Evolutionary conservation across 2,113 vertebrate species (phyloP).

Genomic region (Serinus canaria): DNA sequence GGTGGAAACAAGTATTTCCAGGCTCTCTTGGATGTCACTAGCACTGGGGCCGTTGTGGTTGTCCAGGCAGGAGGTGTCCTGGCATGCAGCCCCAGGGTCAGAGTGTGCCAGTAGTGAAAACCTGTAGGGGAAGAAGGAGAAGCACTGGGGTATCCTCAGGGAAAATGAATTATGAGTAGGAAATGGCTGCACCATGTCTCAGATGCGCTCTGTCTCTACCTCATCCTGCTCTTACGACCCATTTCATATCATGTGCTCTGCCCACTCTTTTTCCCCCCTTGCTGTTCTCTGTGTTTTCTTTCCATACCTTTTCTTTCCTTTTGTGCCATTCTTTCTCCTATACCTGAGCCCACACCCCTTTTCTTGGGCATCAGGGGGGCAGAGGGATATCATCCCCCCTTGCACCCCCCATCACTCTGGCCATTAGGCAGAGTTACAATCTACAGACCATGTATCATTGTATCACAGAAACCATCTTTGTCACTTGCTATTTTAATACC

Average conservation of each 20-base stretch:
- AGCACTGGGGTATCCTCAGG: background rate
- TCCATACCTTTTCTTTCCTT: background rate
- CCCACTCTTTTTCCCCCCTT: fast-evolving
- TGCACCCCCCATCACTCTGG: background rate
- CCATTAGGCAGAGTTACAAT: background rate
- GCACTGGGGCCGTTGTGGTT: background rate
- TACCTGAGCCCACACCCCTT: background rate
- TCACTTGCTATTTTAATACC: background rate
- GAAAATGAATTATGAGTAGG: background rate
- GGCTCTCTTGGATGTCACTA: background rate
- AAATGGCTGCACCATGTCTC: background rate
- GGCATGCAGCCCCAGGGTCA: background rate
- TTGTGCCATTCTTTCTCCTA: background rate
- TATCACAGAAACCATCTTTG: background rate
- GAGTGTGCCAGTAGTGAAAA: background rate
- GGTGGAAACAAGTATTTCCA: background rate
- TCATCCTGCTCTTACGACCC: background rate
- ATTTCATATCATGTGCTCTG: background rate
- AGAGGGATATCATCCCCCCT: background rate
- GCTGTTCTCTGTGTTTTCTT: background rate
- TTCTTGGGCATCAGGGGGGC: background rate
- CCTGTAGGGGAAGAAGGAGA: background rate
- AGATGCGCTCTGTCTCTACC: background rate
- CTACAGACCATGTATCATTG: background rate
- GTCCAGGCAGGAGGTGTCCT: background rate